Conservation (phyloP, 1,140 invertebrate genomes). For the Aphis craccivora region DNA sequence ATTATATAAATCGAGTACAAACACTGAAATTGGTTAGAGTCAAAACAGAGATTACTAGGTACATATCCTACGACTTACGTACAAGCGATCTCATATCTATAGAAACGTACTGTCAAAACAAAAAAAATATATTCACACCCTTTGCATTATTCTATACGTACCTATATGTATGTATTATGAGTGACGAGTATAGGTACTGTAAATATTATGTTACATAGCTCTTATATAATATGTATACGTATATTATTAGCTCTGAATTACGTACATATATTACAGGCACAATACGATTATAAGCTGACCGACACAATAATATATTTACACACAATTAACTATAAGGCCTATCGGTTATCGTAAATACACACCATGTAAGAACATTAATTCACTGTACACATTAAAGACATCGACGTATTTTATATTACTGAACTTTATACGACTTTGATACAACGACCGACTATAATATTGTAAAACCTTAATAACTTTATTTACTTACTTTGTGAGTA, state of each 20-base stretch:
- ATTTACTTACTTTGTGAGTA: not conserved
- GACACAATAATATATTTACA: no score
- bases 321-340: not conserved
- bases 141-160: not conserved
- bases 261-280: not conserved
- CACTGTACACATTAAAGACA: not conserved
- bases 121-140: not conserved
- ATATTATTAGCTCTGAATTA: not conserved
- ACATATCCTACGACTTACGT: not conserved
- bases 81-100: not conserved
- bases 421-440: no score
- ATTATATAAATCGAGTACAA: no score
- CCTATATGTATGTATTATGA: not conserved
- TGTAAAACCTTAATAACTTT: not conserved
- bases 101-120: not conserved
- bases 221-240: not conserved
- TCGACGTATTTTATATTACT: no score
- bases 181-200: not conserved
- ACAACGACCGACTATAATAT: not conserved
- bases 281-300: not conserved
- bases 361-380: not conserved
- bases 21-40: no score
- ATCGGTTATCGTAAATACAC: not conserved
- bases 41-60: not conserved
- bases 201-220: not conserved